Conservation (phyloP, 2,797 vertebrate species). For the Pseudotriccus pelzelni region DNA sequence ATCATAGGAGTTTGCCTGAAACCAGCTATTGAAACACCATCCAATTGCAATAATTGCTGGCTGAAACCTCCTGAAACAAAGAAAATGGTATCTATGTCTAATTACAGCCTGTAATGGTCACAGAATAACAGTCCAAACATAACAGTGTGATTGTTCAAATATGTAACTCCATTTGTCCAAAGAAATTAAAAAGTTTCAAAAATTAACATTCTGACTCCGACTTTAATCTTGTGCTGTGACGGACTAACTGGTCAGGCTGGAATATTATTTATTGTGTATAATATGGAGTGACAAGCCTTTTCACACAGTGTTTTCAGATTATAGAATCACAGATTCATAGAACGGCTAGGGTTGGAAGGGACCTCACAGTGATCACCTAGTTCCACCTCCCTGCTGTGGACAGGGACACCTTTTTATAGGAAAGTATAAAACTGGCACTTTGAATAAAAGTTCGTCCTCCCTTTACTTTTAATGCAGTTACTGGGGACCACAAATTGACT, state of each 20-base stretch:
- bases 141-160: background rate
- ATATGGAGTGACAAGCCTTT: background rate
- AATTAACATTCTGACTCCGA: background rate
- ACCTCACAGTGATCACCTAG: background rate
- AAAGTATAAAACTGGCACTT: background rate
- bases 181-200: background rate
- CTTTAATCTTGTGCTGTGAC: background rate
- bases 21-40: background rate
- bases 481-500: background rate
- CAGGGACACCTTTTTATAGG: background rate
- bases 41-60: background rate
- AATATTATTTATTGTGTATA: background rate
- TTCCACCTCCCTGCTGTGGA: background rate
- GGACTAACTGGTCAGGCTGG: background rate
- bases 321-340: background rate
- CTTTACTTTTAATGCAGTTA: background rate
- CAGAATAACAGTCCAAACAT: constrained; percentile 23
- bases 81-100: background rate
- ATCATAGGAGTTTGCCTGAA: background rate
- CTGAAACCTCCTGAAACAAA: constrained; percentile 42
- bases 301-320: background rate
- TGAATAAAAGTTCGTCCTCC: background rate
- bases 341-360: rapidly evolving
- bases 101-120: constrained; percentile 3
- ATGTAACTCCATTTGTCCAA: background rate